Evolutionary conservation across 2,113 vertebrate species (phyloP).

Genomic region (Tylochromis polylepis): DNA sequence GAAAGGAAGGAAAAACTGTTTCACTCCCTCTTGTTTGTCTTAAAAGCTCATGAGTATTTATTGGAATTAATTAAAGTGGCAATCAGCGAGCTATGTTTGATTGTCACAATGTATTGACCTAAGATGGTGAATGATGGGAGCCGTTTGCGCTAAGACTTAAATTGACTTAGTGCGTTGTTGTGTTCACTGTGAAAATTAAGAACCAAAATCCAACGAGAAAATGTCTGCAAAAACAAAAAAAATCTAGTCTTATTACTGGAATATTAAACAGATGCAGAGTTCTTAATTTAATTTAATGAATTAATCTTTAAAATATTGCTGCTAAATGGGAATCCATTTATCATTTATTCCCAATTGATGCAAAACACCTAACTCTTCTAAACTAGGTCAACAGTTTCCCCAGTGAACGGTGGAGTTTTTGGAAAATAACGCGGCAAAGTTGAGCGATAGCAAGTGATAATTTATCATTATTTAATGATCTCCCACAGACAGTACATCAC

Average conservation of each 20-base stretch:
- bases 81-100: slow-evolving; percentile 39
- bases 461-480: slow-evolving; percentile 71
- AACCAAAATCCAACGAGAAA: not conserved
- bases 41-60: slow-evolving; percentile 64
- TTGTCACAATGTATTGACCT: slow-evolving; percentile 32
- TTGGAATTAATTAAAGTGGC: slow-evolving; percentile 58
- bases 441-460: slow-evolving; percentile 58
- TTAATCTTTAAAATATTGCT: slow-evolving; percentile 51
- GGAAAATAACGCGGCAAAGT: slow-evolving; percentile 52
- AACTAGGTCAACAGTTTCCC: slow-evolving; percentile 66
- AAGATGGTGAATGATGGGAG: not conserved
- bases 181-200: not conserved
- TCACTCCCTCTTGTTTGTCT: slow-evolving; percentile 69
- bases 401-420: slow-evolving; percentile 43
- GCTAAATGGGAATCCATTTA: slow-evolving; percentile 60
- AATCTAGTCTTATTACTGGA: not conserved
- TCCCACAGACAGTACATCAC: slow-evolving; percentile 47
- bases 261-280: slow-evolving; percentile 20
- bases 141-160: not conserved
- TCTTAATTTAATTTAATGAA: slow-evolving; percentile 41
- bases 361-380: slow-evolving; percentile 47
- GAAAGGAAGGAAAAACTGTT: slow-evolving; percentile 53
- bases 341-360: slow-evolving; percentile 67
- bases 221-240: not conserved
- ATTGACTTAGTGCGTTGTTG: not conserved